Evolutionary conservation across 2,888 invertebrate genomes (phyloP), one percentile per base, ranked within the genome.

Genomic region (Litoditis marina): DNA sequence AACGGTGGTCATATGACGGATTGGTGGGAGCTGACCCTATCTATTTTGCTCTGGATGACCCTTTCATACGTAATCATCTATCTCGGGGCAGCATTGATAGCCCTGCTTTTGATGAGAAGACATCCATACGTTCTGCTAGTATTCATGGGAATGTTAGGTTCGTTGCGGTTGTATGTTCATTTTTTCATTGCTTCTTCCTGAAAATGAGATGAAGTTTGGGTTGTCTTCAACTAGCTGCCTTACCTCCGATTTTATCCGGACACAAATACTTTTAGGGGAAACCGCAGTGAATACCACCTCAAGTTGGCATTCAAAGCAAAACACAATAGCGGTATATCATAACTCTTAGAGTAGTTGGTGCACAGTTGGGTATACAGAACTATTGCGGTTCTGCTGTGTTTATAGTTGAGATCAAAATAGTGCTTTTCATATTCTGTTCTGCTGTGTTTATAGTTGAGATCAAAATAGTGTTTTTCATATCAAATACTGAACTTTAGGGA

Each of bases 41-140:
- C 71, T 47, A 79, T 78, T 7, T 71, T 79, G 50, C 54, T 76
- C 25, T 79, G 79, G 79, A 78, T 78, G 78, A 64, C 66, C 27
- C 42, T 75, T 25, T 73, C 75, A n/a, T 61, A 61, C 22, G 27
- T 19, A 16, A 16, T 54, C 7, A 36, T 70, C 13, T 69, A 74
- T 54, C 34, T 74, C 13, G 63, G 71, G 13, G 78, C 74, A 1
- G 64, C 74, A 11, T 55, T 73, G 19, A 53, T 76, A 34, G 73
- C 77, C 2, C 53, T 76, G n/a, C 32, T 77, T 53, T 68, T 70
- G 46, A 65, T 79, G 39, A 66, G 79, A 8, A 76, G 76, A 50
- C 80, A 80, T 55, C 68, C 71, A 19, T 80, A 74, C 60, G 69
- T 66, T 28, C 49, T 71, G 16, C 71, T 74, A 46, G 47, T 72